phyloP scores from a whole-genome alignment of 2,113 vertebrate species.

The Ornithorhynchus anatinus region DNA sequence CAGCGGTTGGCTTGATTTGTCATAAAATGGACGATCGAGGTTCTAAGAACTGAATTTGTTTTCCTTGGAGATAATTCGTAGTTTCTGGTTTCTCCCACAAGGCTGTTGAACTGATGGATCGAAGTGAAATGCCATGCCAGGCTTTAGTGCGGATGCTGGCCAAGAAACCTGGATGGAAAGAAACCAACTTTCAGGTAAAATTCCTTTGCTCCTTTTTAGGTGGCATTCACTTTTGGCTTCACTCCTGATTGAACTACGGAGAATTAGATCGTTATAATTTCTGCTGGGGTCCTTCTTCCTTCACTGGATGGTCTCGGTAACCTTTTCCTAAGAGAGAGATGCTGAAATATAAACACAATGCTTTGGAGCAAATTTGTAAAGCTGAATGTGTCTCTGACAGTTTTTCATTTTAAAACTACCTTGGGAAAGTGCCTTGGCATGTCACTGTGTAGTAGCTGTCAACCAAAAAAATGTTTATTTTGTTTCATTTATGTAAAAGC shows the following conservation, averaged over 20 bases:
- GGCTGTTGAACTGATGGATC: conserved; percentile 94
- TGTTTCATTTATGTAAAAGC: no score
- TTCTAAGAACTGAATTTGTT: no score
- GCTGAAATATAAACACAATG: no score
- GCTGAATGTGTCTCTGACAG: no score
- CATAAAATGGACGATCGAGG: no score
- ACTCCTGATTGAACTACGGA: background rate
- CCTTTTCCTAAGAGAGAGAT: background rate
- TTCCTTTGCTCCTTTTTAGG: background rate
- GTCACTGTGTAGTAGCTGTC: no score
- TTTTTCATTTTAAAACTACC: no score
- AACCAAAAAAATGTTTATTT: no score
- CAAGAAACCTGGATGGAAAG: conserved; percentile 98
- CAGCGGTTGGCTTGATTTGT: no score
- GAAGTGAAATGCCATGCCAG: conserved; percentile 90
- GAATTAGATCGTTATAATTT: background rate
- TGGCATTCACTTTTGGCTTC: background rate
- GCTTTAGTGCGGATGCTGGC: conserved; percentile 95
- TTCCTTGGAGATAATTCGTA: background rate
- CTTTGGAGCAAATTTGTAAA: no score
- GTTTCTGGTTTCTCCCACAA: conserved; percentile 44
- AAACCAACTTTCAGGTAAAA: conserved; percentile 97
- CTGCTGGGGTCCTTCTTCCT: no score
- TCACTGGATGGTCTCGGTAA: background rate
- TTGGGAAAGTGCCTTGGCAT: no score